phyloP scores from a whole-genome alignment of 92 coral and sea anemone genomes.

The Zoanthus sociatus region DNA sequence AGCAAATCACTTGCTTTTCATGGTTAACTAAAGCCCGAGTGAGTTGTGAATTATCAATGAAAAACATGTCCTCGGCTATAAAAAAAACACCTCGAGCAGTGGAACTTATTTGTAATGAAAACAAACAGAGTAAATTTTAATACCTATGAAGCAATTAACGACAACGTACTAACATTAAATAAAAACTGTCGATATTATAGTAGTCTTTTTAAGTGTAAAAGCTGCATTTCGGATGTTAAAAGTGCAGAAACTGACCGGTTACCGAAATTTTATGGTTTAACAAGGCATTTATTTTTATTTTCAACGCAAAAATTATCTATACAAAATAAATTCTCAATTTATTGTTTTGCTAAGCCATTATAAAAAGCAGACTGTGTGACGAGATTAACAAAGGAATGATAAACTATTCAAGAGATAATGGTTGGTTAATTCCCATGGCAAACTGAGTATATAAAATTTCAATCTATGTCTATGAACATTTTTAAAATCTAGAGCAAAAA shows the following conservation, averaged over 20 bases:
- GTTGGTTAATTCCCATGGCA: background rate
- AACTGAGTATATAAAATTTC: background rate
- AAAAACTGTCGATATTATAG: background rate
- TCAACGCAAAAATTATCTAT: background rate
- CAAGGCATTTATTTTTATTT: background rate
- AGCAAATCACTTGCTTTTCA: constrained; percentile 3
- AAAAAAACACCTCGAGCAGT: background rate
- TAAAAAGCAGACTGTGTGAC: background rate
- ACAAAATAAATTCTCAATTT: background rate
- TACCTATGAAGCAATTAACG: background rate
- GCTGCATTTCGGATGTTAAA: background rate
- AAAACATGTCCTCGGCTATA: background rate
- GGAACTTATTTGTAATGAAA: background rate
- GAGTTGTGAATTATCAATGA: background rate
- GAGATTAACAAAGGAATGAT: constrained; percentile 10
- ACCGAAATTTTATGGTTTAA: background rate
- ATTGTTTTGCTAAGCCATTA: background rate
- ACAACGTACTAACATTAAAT: background rate
- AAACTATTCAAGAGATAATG: background rate
- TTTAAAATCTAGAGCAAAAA: background rate
- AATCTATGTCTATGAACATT: background rate
- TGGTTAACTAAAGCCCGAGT: background rate
- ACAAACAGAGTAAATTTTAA: background rate
- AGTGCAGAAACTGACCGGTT: background rate
- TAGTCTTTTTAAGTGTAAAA: background rate